These are phyloP conservation scores for Gonatopus flavifemur DNA, from an alignment of 1,140 invertebrate species.

Conservation along the genomic window DNA sequence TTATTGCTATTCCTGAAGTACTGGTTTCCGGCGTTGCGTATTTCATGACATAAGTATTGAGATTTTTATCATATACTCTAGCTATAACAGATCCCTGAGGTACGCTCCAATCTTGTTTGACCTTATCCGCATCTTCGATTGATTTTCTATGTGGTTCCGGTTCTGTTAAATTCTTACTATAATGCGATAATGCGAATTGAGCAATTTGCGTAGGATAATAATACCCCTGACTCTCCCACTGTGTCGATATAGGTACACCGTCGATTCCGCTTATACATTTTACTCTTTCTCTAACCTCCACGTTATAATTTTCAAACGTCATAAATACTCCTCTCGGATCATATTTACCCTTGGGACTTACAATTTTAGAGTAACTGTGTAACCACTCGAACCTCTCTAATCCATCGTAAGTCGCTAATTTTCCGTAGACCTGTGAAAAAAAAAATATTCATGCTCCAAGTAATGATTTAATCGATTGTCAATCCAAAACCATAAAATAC, in stretches of 20 bases:
- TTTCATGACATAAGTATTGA: slow-evolving; percentile 65
- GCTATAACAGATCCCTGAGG: slow-evolving; percentile 66
- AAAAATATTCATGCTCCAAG: slow-evolving; percentile 2
- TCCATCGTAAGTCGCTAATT: slow-evolving; percentile 69
- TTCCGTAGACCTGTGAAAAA: slow-evolving; percentile 69
- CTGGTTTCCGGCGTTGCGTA: slow-evolving; percentile 73
- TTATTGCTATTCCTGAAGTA: slow-evolving; percentile 69
- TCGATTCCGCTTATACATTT: slow-evolving; percentile 92
- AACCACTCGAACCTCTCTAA: slow-evolving; percentile 87
- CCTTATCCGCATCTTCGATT: slow-evolving; percentile 74
- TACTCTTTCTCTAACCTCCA: slow-evolving; percentile 91
- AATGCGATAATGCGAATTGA: slow-evolving; percentile 96
- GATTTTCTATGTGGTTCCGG: slow-evolving; percentile 69
- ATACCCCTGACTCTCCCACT: slow-evolving; percentile 93
- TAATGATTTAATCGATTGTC: not conserved
- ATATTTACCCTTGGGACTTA: slow-evolving; percentile 85
- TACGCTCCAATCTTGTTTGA: slow-evolving; percentile 67
- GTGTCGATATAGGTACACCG: slow-evolving; percentile 91
- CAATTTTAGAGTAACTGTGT: slow-evolving; percentile 92
- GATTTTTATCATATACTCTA: slow-evolving; percentile 63
- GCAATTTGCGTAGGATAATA: slow-evolving; percentile 99
- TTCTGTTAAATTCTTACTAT: slow-evolving; percentile 90
- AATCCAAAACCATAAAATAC: slow-evolving; percentile 3
- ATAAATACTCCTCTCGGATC: slow-evolving; percentile 87
- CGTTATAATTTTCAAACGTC: slow-evolving; percentile 97